phyloP scores from a whole-genome alignment of 1,140 invertebrate species.

The Matsumurasca onukii region DNA sequence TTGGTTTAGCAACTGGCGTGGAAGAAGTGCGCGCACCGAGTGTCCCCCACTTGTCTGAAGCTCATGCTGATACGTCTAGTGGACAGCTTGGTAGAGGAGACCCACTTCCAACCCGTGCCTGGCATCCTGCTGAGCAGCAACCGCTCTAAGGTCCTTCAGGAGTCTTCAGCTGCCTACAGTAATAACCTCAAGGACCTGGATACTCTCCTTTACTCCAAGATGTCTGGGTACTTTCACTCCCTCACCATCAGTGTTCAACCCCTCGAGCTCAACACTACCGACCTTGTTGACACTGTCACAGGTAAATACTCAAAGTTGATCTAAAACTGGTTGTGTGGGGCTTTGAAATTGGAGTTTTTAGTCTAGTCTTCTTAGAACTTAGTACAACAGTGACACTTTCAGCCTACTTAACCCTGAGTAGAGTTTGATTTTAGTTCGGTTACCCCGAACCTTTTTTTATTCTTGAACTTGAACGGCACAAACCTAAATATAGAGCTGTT shows the following conservation, averaged over 20 bases:
- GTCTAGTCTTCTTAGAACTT: too few relatives aligned
- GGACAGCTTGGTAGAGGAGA: slow-evolving; percentile 65
- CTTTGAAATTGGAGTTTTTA: too few relatives aligned
- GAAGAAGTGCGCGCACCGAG: slow-evolving; percentile 42
- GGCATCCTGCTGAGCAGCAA: slow-evolving; percentile 33
- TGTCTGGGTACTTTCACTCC: slow-evolving; percentile 67
- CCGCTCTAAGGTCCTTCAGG: neutral
- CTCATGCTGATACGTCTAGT: slow-evolving; percentile 74
- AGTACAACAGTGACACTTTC: too few relatives aligned
- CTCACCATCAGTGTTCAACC: slow-evolving; percentile 72
- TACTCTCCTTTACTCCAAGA: slow-evolving; percentile 31
- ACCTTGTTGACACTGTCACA: neutral
- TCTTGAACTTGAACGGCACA: too few relatives aligned
- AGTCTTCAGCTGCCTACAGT: neutral
- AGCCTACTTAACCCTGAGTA: too few relatives aligned
- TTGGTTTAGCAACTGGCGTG: neutral
- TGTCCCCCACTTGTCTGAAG: slow-evolving; percentile 75
- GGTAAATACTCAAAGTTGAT: too few relatives aligned
- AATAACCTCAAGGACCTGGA: slow-evolving; percentile 31
- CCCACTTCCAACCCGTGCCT: slow-evolving; percentile 59
- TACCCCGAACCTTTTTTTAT: too few relatives aligned
- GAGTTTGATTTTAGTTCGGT: too few relatives aligned
- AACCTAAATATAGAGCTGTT: too few relatives aligned
- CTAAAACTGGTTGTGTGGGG: too few relatives aligned
- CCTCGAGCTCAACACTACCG: slow-evolving; percentile 15